Conservation (phyloP, 1,140 invertebrate genomes). For the Lordiphosa mommai region DNA sequence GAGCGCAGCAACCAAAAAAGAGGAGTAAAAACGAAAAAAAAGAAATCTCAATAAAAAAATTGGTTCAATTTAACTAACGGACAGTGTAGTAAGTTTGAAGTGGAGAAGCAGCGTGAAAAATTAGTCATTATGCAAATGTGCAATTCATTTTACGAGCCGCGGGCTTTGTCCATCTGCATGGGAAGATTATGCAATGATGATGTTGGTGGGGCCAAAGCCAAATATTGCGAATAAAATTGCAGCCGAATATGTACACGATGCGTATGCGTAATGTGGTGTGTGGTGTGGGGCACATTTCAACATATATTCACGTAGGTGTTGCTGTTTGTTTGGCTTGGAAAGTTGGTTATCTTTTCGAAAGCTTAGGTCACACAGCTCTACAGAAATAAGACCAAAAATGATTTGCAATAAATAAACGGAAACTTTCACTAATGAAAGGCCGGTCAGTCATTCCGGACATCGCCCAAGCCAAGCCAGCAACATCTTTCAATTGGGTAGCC, state of each 20-base stretch:
- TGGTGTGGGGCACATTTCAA: constrained; percentile 33
- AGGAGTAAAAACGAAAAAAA: no score
- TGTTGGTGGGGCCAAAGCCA: constrained; percentile 9
- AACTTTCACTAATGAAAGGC: constrained; percentile 69
- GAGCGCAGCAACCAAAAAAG: constrained; percentile 24
- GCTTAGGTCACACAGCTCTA: constrained; percentile 2
- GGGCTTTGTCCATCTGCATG: constrained; percentile 54
- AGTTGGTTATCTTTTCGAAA: neutral
- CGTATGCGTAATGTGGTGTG: constrained; percentile 68
- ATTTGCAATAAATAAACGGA: constrained; percentile 19
- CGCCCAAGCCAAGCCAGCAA: neutral
- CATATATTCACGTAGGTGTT: constrained; percentile 31
- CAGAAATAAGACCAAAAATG: constrained; percentile 6
- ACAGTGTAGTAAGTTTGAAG: constrained; percentile 15
- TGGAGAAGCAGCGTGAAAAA: constrained; percentile 40
- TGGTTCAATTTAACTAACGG: constrained; percentile 7
- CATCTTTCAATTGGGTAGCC: constrained; percentile 38
- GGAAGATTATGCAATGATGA: constrained; percentile 60
- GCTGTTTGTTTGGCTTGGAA: no score
- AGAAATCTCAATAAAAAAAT: no score
- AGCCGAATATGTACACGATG: constrained; percentile 15
- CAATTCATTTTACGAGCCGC: constrained; percentile 49
- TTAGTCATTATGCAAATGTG: constrained; percentile 72
- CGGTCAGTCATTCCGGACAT: constrained; percentile 13
- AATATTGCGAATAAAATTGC: constrained; percentile 61